Evolutionary conservation across 2,113 vertebrate species (phyloP), one percentile per base, ranked within the genome.

Genomic region (Strix aluco): DNA sequence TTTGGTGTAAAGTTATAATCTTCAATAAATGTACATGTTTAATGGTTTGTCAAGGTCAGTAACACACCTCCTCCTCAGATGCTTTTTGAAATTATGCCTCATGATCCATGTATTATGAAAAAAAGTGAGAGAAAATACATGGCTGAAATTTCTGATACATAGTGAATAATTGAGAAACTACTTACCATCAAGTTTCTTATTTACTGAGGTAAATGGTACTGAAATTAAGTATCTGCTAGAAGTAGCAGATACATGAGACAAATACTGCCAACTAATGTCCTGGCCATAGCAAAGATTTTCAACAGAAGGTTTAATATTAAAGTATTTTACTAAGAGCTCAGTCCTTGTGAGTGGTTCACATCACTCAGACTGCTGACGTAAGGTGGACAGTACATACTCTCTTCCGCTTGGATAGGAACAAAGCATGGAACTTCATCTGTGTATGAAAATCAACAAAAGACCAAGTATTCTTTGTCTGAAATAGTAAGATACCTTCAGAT

Each of bases 71-170:
- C 16, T 67, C 29, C 17, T 75, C 52, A 86, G 19, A 44, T 44
- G 8, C 13, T 66, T 81, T 70, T 26, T 69, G 15, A 59, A 88
- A 57, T 83, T 47, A 55, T 34, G 80, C 32, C 29, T 88, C 49
- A 44, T 1, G 0, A 69, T 12, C 17, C 21, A 44, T 2, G 1
- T 4, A 61, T n/a, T 57, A 85, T 2, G 5, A 52, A 63, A 38
- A 86, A 80, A 55, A 2, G 72, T 4, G 70, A 23, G 18, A 23
- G 46, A 83, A 92, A 75, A 82, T n/a, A 59, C 49, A 47, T 15
- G 40, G 17, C 22, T 77, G 23, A 47, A 77, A 86, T 66, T 6
- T 17, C 10, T 12, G 5, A 40, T 20, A 18, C 4, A 6, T 11
- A 44, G 5, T 4, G 0, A 89, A 40, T 20, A 73, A 72, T 0